A percentile compares a stretch with the other conserved stretches of the same genome.
Evolutionary conservation across 2,797 vertebrate species (phyloP).

Genomic region (Falco naumanni): DNA sequence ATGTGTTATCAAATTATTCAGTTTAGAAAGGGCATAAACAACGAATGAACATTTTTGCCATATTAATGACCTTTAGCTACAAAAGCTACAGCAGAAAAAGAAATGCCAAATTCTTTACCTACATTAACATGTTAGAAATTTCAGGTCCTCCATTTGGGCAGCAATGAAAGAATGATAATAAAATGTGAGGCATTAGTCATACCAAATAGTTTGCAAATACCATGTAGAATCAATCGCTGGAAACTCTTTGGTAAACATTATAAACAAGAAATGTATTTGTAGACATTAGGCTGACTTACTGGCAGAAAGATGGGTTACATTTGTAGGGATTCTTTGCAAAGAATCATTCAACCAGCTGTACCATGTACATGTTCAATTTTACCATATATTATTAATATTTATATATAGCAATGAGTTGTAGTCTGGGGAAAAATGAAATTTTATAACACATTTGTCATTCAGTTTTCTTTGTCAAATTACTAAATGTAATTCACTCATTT

Average conservation of each 20-base stretch:
- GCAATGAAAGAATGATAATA: background rate
- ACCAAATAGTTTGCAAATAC: background rate
- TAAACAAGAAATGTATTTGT: background rate
- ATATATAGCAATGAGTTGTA: background rate
- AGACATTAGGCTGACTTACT: background rate
- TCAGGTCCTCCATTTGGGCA: background rate
- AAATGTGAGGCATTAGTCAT: background rate
- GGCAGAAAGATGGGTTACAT: background rate
- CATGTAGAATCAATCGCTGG: constrained; percentile 12
- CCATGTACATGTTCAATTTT: background rate
- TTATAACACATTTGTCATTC: background rate
- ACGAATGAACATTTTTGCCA: background rate
- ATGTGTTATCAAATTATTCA: background rate
- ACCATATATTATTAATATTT: background rate
- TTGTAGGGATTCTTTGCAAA: background rate
- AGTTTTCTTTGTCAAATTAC: background rate
- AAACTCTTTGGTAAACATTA: background rate
- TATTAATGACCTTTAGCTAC: background rate
- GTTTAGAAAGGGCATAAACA: background rate
- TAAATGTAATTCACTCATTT: background rate
- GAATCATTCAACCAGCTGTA: background rate
- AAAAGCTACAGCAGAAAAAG: background rate
- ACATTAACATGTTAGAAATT: background rate
- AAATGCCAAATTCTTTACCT: background rate
- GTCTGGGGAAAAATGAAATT: background rate